These are phyloP conservation scores for Nannobrachium achirus DNA, from an alignment of 2,113 vertebrate species.

Conservation along the genomic window DNA sequence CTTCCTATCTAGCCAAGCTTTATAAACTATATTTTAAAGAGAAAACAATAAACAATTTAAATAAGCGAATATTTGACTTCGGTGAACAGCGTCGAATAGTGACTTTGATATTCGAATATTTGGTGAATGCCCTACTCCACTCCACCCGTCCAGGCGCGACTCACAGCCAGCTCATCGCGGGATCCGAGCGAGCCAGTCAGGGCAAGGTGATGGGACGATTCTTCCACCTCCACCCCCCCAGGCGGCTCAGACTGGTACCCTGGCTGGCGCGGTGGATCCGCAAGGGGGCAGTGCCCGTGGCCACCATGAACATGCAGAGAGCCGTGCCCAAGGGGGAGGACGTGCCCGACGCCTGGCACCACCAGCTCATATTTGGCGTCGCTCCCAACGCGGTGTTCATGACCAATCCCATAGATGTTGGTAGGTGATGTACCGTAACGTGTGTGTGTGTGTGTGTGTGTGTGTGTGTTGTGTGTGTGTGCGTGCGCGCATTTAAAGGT, in stretches of 20 bases:
- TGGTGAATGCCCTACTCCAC: too few species aligned
- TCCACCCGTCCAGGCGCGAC: conserved; percentile 80
- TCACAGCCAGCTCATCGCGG: conserved; percentile 77
- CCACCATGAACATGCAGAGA: conserved; percentile 84
- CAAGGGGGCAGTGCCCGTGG: conserved; percentile 72
- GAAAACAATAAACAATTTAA: too few species aligned
- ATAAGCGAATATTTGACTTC: too few species aligned
- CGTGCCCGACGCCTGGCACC: conserved; percentile 83
- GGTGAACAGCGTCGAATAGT: too few species aligned
- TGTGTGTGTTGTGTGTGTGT: too few species aligned
- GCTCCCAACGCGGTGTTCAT: conserved; percentile 70
- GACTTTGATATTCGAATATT: too few species aligned
- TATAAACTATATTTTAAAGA: too few species aligned
- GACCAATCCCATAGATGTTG: conserved; percentile 81
- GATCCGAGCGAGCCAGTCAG: conserved; percentile 68
- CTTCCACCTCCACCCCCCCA: conserved; percentile 74
- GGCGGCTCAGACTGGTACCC: conserved; percentile 60
- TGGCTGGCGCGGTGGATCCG: conserved; percentile 79
- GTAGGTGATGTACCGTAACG: conserved; percentile 66
- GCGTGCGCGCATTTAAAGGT: too few species aligned
- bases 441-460: too few species aligned
- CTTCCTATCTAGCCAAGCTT: too few species aligned
- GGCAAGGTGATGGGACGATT: conserved; percentile 71
- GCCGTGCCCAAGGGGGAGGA: conserved; percentile 74
- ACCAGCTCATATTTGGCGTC: conserved; percentile 82